phyloP scores from a whole-genome alignment of 2,888 invertebrate genomes.

The Agonopterix arenella region DNA sequence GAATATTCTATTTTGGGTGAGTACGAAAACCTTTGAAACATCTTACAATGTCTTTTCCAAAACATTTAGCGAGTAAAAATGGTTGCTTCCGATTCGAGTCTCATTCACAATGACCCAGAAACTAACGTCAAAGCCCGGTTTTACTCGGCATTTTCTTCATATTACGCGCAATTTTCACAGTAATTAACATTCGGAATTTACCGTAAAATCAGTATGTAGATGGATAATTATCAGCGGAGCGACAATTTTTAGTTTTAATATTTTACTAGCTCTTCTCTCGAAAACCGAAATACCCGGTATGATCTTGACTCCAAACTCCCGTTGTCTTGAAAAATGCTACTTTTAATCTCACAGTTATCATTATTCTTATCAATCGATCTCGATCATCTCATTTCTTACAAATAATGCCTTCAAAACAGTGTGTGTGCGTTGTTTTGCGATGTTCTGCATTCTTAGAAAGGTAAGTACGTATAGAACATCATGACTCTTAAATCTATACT shows the following conservation, averaged over 20 bases:
- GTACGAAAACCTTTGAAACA: conserved; percentile 28
- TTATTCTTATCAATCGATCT: conserved; percentile 52
- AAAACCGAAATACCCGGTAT: conserved; percentile 16
- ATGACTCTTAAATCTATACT: conserved; percentile 8
- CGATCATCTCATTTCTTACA: conserved; percentile 40
- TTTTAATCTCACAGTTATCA: conserved; percentile 65
- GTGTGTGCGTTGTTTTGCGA: conserved; percentile 26
- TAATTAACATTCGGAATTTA: conserved; percentile 15
- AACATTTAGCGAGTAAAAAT: conserved; percentile 21
- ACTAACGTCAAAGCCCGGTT: conserved; percentile 71
- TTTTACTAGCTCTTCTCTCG: too few species aligned
- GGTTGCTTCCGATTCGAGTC: conserved; percentile 43
- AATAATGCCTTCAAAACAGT: conserved; percentile 27
- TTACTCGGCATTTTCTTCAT: conserved; percentile 46
- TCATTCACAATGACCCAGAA: conserved; percentile 65
- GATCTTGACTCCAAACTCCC: conserved; percentile 17
- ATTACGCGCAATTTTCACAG: conserved; percentile 36
- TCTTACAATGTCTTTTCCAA: background rate
- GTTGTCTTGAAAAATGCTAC: conserved; percentile 24
- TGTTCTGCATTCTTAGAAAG: conserved; percentile 66
- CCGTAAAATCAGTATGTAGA: background rate
- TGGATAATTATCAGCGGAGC: background rate
- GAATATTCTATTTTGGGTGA: conserved; percentile 67
- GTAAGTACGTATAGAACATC: conserved; percentile 22
- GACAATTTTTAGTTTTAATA: too few species aligned